Conservation (phyloP, 2,888 invertebrate genomes). For the Folsomia candida region DNA sequence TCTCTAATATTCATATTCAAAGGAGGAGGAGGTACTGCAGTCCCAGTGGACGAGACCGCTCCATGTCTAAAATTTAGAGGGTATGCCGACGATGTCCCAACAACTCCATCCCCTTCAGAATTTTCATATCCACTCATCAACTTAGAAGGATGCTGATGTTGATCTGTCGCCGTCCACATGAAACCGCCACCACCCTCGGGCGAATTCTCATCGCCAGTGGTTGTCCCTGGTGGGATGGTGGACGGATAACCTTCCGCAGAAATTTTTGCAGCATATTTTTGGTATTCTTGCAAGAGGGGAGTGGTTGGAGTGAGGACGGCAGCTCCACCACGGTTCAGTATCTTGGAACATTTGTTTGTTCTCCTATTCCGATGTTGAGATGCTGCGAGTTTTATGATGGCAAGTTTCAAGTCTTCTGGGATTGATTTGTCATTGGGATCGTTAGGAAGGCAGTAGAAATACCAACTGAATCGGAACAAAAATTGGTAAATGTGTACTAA, state of each 20-base stretch:
- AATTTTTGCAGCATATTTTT: conserved; percentile 2
- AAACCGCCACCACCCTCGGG: not conserved
- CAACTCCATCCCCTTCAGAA: no score
- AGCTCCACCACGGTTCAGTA: conserved; percentile 19
- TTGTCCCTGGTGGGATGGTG: not conserved
- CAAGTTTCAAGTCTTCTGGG: conserved; percentile 43
- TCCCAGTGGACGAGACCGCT: no score
- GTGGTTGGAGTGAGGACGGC: conserved; percentile 14
- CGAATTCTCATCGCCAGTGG: not conserved
- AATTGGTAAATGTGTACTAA: not conserved
- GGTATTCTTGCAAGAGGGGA: conserved; percentile 31
- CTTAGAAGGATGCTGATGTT: not conserved
- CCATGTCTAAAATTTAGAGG: not conserved
- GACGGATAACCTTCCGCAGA: not conserved
- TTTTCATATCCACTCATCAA: no score
- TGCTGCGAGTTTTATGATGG: conserved; percentile 38
- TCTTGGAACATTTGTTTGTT: conserved; percentile 39
- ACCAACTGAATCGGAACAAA: conserved; percentile 29
- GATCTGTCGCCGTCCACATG: not conserved
- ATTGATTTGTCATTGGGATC: conserved; percentile 45
- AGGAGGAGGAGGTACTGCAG: conserved; percentile 17
- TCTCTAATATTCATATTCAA: conserved; percentile 21
- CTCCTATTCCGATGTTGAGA: conserved; percentile 40
- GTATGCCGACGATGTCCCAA: no score
- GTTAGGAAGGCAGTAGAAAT: conserved; percentile 41